phyloP scores from a whole-genome alignment of 2,888 invertebrate species.

The Nomada hirtipes region DNA sequence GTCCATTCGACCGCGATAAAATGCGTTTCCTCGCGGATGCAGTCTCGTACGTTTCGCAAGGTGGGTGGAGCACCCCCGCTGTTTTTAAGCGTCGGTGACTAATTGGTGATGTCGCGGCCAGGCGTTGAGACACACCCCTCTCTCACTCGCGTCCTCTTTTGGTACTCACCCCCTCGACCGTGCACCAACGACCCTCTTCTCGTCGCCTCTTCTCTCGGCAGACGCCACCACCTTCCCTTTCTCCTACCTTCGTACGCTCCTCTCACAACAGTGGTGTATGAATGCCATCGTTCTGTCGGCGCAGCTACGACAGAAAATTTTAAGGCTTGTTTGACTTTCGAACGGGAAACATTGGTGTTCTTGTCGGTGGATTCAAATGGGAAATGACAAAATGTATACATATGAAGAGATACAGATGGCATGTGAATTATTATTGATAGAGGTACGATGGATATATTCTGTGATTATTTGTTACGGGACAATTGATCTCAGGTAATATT shows the following conservation, averaged over 20 bases:
- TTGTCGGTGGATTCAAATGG: not conserved
- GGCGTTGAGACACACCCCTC: constrained; percentile 82
- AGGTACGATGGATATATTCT: not conserved
- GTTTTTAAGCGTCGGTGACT: constrained; percentile 84
- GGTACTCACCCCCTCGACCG: constrained; percentile 55
- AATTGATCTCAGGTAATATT: too few species aligned
- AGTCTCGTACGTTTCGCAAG: constrained; percentile 70
- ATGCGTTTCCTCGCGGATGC: constrained; percentile 73
- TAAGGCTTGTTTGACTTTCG: constrained; percentile 3
- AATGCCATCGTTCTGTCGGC: constrained; percentile 35
- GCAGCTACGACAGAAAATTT: constrained; percentile 49
- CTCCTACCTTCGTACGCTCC: constrained; percentile 30
- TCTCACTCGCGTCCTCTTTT: constrained; percentile 58
- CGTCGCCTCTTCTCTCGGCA: constrained; percentile 62
- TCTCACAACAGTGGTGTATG: constrained; percentile 47
- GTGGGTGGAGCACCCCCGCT: constrained; percentile 79
- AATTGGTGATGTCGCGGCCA: constrained; percentile 84
- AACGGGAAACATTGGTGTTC: not conserved
- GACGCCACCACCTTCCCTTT: constrained; percentile 57
- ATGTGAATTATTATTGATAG: not conserved
- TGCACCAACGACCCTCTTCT: constrained; percentile 64
- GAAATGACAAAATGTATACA: too few species aligned
- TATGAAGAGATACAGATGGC: not conserved
- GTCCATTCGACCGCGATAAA: constrained; percentile 70
- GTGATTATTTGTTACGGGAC: not conserved